Conservation (phyloP, 2,797 vertebrate species). For the Eospalax fontanierii region DNA sequence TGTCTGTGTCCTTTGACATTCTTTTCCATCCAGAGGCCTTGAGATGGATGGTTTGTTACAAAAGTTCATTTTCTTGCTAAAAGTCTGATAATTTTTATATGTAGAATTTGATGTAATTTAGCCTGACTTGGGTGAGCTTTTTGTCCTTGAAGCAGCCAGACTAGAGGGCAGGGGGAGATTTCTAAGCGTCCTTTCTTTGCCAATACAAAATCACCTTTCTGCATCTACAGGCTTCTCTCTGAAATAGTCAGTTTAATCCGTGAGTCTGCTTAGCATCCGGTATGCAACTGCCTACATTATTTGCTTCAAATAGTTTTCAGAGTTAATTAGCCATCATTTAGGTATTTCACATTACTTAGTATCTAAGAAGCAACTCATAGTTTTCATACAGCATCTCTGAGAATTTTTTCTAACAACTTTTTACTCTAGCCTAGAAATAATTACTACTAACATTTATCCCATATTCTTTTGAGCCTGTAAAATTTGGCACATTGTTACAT, state of each 20-base stretch:
- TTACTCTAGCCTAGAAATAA: conserved; percentile 37
- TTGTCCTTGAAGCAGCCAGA: conserved; percentile 2
- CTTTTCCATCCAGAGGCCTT: not conserved
- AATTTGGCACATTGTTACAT: not conserved
- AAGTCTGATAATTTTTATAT: conserved; percentile 50
- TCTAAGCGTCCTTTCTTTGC: not conserved
- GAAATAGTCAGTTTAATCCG: not conserved
- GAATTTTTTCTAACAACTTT: conserved; percentile 29
- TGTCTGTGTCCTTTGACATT: not conserved
- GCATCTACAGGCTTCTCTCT: not conserved
- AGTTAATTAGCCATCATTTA: conserved; percentile 53
- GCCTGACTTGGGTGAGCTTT: conserved; percentile 31
- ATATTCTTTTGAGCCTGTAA: not conserved
- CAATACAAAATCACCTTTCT: not conserved
- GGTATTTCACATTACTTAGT: conserved; percentile 11
- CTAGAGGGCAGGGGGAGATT: not conserved
- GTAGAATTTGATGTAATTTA: conserved; percentile 30
- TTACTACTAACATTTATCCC: not conserved
- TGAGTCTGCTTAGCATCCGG: not conserved
- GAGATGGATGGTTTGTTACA: not conserved
- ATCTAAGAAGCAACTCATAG: not conserved
- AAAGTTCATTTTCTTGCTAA: conserved; percentile 32
- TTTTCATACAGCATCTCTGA: conserved; percentile 42
- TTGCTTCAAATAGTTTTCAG: conserved; percentile 24
- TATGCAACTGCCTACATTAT: not conserved